Percentiles rank a stretch among this genome's conserved stretches.
Conservation (phyloP, 2,797 vertebrate species). For the Chiroxiphia lanceolata region DNA sequence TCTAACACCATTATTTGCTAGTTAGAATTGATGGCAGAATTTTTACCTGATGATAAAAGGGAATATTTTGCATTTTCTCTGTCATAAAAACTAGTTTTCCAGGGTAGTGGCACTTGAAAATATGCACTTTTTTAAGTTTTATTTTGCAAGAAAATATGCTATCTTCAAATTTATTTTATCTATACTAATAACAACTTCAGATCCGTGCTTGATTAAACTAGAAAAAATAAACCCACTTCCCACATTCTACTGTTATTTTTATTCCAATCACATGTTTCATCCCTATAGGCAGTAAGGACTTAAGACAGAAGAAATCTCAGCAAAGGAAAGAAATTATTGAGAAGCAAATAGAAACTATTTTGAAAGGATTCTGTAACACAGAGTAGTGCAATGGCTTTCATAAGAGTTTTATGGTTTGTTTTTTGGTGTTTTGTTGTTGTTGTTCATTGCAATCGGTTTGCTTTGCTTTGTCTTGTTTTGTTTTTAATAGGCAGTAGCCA, state of each 20-base stretch:
- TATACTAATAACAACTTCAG: background rate
- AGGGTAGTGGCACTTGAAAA: background rate
- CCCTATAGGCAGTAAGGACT: background rate
- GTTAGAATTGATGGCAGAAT: background rate
- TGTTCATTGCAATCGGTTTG: background rate
- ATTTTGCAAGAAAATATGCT: background rate
- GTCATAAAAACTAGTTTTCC: background rate
- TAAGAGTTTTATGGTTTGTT: background rate
- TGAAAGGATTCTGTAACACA: background rate
- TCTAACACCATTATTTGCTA: background rate
- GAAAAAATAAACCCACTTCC: background rate
- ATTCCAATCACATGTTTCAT: background rate
- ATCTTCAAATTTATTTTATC: background rate
- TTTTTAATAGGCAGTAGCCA: background rate
- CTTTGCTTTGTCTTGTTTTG: background rate
- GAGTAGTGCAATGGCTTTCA: background rate
- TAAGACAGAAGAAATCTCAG: background rate
- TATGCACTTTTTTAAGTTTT: fast-evolving
- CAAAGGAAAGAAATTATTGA: background rate
- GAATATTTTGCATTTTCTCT: background rate
- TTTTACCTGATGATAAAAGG: background rate
- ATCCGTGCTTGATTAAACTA: background rate
- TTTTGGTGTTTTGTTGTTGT: background rate
- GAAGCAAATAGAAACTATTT: background rate
- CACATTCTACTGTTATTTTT: background rate